Evolutionary conservation across 2,888 invertebrate species (phyloP), one percentile per base, ranked within the genome.

Genomic region (Harpalus rufipes): DNA sequence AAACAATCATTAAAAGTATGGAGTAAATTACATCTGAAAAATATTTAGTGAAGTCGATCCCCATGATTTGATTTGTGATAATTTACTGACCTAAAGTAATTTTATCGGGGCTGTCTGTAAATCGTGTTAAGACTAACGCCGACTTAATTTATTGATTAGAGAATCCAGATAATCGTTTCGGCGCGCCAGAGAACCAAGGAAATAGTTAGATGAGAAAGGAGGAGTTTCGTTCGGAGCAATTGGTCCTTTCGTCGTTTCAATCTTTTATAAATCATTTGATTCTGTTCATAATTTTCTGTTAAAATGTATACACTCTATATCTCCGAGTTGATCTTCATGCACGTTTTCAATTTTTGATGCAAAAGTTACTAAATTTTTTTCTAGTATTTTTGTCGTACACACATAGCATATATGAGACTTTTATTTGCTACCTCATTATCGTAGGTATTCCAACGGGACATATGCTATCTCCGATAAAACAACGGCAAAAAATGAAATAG

Each of bases 111-210:
- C 72, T 74, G 72, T 74, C 72, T 74, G 72, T 74, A 74, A 44
- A 74, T 74, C 72, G 78, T 78, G 78, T 78, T 78, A 58, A 58
- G 41, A 78, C 25, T 56, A 78, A 78, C 78, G 78, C 78, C 78
- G 78, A 58, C 56, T 78, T 78, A 78, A 78, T 78, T 78, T 78
- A 78, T 78, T 78, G 78, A 78, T 78, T 78, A 78, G 58, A 78
- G 58, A 78, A 58, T 32, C 56, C 32, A 21, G 78, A 78, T 78
- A 78, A 78, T 78, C 78, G 78, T 78, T 78, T 58, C 32, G 78
- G 78, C 21, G 44, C 14, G 76, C n/a, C 58, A 32, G 14, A 58
- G 78, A 14, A 51, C 32, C 32, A 56, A 78, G 56, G 78, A 32
- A 51, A 74, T 14, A 44, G 44, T 41, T 51, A 12, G 16, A 44